Percentiles rank a stretch among this genome's conserved stretches.
Conservation (phyloP, 2,797 vertebrate genomes). For the Melanotaenia nigrans region DNA sequence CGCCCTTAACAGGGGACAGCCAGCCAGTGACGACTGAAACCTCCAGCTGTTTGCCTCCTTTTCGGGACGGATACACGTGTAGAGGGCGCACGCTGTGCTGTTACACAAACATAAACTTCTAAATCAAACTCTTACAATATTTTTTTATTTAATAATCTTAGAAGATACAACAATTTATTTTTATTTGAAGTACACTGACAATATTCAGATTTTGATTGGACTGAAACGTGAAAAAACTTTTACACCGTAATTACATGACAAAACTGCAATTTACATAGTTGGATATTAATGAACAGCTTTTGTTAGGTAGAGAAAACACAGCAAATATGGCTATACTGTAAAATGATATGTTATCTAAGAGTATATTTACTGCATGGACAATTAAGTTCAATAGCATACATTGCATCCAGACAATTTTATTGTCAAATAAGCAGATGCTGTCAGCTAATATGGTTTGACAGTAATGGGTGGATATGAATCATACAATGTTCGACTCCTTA, state of each 20-base stretch:
- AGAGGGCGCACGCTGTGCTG: neutral
- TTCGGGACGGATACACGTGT: neutral
- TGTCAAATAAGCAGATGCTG: neutral
- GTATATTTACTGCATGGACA: neutral
- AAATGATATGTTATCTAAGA: neutral
- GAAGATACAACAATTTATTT: too few relatives aligned
- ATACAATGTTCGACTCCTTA: neutral
- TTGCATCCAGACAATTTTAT: neutral
- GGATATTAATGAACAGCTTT: slow-evolving; percentile 1
- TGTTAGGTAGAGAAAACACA: slow-evolving; percentile 19
- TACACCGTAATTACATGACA: neutral
- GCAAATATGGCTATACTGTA: slow-evolving; percentile 2
- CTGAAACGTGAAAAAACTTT: slow-evolving; percentile 6
- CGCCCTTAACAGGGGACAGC: slow-evolving; percentile 32
- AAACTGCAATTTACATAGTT: slow-evolving; percentile 11
- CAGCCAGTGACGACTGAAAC: slow-evolving; percentile 17
- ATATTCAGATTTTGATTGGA: neutral
- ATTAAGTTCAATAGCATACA: slow-evolving; percentile 1
- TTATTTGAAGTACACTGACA: neutral
- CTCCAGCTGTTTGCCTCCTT: slow-evolving; percentile 15
- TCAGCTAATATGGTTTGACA: neutral
- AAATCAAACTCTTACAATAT: neutral
- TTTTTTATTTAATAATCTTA: too few relatives aligned
- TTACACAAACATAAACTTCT: neutral
- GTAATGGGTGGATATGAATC: neutral